Base-by-base conservation (phyloP, 1,140 invertebrate genomes). In the Formica selysi region DNA sequence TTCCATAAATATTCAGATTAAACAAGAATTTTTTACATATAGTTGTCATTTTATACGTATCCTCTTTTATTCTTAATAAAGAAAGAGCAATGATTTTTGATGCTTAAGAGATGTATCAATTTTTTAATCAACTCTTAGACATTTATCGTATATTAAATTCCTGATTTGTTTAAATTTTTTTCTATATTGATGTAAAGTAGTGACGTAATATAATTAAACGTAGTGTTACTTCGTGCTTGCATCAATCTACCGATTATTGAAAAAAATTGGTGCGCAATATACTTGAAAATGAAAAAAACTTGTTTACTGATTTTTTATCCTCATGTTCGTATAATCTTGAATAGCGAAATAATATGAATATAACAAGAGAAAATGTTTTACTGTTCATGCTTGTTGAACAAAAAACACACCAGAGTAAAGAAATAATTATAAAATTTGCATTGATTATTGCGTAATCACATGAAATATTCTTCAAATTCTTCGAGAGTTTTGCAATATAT, bases 391-490 rank as follows among this genome's bases (percentile, higher is more conserved):
- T 54, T 13, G 6, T 22, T 11, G 13, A 6, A 54, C n/a, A 22
- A 73, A 22, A 57, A 59, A 59, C 36, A 7, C 3, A 74, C 3
- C 7, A 54, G 16, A 2, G n/a, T 57, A 74, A 74, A 57, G 54
- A 73, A 36, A 19, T 36, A 67, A 11, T 73, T 54, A n/a, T 74
- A 74, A 74, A 36, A 74, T 74, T 13, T 64, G 13, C 16, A 64
- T 29, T 62, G 19, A 62, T 71, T 44, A 10, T 0, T 26, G n/a
- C 22, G 6, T 73, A 54, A 11, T 22, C 2, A 19, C 16, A 22
- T 36, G 26, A 29, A 19, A 70, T 38, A 38, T 74, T 74, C 36
- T n/a, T 36, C 22, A 26, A 74, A 74, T 11, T 57, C 36, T 32
- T 51, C 6, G 10, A 11, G 41, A 11, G 1, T 73, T 73, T 48